These are phyloP conservation scores for Lymantria dispar DNA, from an alignment of 2,888 invertebrate genomes.

Conservation along the genomic window DNA sequence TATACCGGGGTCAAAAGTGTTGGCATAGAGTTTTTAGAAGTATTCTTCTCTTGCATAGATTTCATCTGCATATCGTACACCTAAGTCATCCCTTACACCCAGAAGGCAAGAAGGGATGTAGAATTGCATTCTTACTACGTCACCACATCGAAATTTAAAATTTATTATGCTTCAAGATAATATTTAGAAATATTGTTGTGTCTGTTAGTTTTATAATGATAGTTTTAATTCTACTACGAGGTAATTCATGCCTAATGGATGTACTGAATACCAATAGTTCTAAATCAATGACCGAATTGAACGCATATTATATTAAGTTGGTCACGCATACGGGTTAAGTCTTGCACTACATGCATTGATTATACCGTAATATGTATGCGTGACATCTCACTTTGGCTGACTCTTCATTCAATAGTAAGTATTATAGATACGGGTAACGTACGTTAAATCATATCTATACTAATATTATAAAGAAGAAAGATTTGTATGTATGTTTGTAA, in stretches of 20 bases:
- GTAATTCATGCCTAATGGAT: constrained; percentile 37
- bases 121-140: too few species aligned
- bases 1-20: too few species aligned
- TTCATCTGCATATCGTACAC: too few species aligned
- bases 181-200: background rate
- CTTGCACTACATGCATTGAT: constrained; percentile 43
- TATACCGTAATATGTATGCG: constrained; percentile 56
- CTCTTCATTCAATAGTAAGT: constrained; percentile 11
- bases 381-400: constrained; percentile 22
- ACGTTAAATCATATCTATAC: background rate
- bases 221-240: constrained; percentile 46
- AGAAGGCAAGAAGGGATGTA: too few species aligned
- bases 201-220: constrained; percentile 34
- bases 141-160: too few species aligned
- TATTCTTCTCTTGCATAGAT: too few species aligned
- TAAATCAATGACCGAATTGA: constrained; percentile 57
- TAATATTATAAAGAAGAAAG: too few species aligned
- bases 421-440: background rate
- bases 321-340: constrained; percentile 60
- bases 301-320: constrained; percentile 59
- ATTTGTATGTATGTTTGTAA: too few species aligned
- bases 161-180: too few species aligned
- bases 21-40: too few species aligned
- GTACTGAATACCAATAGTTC: constrained; percentile 64
- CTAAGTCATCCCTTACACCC: too few species aligned